Conservation (phyloP, 2,888 invertebrate genomes). For the Diaperis boleti region DNA sequence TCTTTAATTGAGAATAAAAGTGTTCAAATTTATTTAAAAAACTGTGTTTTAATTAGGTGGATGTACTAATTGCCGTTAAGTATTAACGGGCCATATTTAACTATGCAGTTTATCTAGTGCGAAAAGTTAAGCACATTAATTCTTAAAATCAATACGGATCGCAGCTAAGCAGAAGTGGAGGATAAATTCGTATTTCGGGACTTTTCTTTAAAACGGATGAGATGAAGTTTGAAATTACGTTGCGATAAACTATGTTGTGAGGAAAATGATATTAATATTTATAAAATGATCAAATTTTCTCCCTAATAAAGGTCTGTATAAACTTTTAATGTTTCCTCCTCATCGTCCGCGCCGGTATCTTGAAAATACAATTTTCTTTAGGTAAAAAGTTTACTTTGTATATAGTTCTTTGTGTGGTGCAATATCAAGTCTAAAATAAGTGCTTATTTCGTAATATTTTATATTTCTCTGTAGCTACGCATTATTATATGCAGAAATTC, state of each 20-base stretch:
- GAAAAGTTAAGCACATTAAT: slow-evolving; percentile 36
- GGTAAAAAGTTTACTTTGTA: slow-evolving; percentile 31
- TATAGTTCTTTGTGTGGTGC: slow-evolving; percentile 32
- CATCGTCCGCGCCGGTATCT: slow-evolving; percentile 15
- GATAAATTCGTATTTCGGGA: slow-evolving; percentile 29
- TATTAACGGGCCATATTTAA: slow-evolving; percentile 20
- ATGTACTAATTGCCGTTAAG: slow-evolving; percentile 14
- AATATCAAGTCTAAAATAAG: slow-evolving; percentile 25
- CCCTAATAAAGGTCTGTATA: slow-evolving; percentile 32
- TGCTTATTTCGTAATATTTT: slow-evolving; percentile 27
- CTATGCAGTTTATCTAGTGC: slow-evolving; percentile 25
- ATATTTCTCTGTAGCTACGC: slow-evolving; percentile 18
- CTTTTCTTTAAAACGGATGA: slow-evolving; percentile 31
- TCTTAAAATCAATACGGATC: slow-evolving; percentile 37
- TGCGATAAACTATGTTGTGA: slow-evolving; percentile 25
- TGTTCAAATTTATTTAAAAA: slow-evolving; percentile 25
- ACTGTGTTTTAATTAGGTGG: slow-evolving; percentile 9
- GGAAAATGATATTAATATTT: slow-evolving; percentile 30
- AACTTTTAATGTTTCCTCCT: slow-evolving; percentile 34
- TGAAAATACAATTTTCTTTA: slow-evolving; percentile 31
- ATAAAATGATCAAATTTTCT: slow-evolving; percentile 34
- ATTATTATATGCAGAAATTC: slow-evolving; percentile 26
- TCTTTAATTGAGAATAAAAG: slow-evolving; percentile 30
- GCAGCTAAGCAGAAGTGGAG: slow-evolving; percentile 35
- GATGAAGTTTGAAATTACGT: slow-evolving; percentile 31